A percentile compares a stretch with the other conserved stretches of the same genome.
phyloP scores from a whole-genome alignment of 2,113 vertebrate genomes.

The Argyrosomus japonicus region DNA sequence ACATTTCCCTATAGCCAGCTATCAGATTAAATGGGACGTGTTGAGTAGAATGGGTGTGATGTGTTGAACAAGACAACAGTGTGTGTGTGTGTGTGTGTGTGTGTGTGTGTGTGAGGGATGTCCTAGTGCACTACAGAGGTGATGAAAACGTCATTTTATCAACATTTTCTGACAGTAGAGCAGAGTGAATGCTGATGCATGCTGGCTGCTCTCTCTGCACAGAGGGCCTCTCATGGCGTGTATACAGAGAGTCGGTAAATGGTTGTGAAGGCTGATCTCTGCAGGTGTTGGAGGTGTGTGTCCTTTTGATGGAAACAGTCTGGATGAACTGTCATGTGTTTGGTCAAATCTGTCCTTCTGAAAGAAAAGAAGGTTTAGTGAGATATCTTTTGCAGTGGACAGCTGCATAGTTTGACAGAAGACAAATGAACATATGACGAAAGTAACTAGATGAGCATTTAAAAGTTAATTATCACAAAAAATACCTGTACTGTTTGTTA shows the following conservation, averaged over 20 bases:
- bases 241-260: slow-evolving; percentile 19
- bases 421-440: too few relatives aligned
- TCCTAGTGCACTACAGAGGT: slow-evolving; percentile 47
- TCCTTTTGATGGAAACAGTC: slow-evolving; percentile 45
- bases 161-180: slow-evolving; percentile 60
- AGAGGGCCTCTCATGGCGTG: slow-evolving; percentile 37
- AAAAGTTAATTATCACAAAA: too few relatives aligned
- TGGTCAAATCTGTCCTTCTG: slow-evolving; percentile 37
- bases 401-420: too few relatives aligned
- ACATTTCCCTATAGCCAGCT: slow-evolving; percentile 56
- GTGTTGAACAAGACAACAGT: slow-evolving; percentile 23
- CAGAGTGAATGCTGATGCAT: slow-evolving; percentile 65
- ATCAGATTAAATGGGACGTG: slow-evolving; percentile 69
- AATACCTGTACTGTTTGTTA: too few relatives aligned
- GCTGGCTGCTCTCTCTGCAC: slow-evolving; percentile 35
- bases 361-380: slow-evolving; percentile 9
- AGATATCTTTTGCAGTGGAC: neutral
- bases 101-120: neutral
- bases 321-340: slow-evolving; percentile 47
- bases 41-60: slow-evolving; percentile 64
- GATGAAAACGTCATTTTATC: slow-evolving; percentile 77
- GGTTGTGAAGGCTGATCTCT: slow-evolving; percentile 53
- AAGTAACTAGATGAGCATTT: too few relatives aligned
- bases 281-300: slow-evolving; percentile 38
- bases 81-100: slow-evolving; percentile 4